Base-by-base conservation (phyloP, 2,797 vertebrate species). In the Scolopax bukidnonensis region DNA sequence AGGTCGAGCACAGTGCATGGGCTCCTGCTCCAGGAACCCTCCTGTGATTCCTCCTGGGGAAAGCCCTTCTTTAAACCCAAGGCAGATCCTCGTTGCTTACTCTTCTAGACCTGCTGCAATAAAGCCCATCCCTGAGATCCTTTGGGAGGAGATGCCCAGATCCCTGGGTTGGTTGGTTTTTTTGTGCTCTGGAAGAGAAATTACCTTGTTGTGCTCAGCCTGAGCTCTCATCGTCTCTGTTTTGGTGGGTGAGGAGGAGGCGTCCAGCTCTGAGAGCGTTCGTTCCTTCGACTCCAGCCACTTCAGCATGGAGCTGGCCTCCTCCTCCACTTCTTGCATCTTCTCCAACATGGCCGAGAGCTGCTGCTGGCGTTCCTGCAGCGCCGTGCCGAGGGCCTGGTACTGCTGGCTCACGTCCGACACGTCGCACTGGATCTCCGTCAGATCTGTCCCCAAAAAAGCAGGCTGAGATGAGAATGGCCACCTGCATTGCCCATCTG, bases 141-240 rank as follows among this genome's bases (percentile, higher is more conserved):
- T 51, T 3, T 7, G 43, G 69, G 48, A 47, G 38, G 7, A 41
- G n/a, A 30, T 6, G 36, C 33, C 70, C 1, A 1, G 3, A 71
- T 3, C 7, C 33, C 59, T 4, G 0, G 2, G n/a, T 50, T 15
- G 41, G 41, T 25, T 25, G 15, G 8, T 16, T 51, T 51, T 51
- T 19, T 50, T 48, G 6, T 0, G 4, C 48, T 15, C 25, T 4
- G 11, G 18, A 6, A 17, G 81, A 60, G 75, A 33, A 16, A 23
- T 77, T 95, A 99, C 99, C 99, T 99, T 99, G 98, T 99, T 99
- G 97, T 99, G 98, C 90, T 99, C 98, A 17, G 98, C 99, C 97
- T 99, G 99, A 60, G 98, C 99, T 45, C 98, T 98, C 50, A 99
- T 97, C 4, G 97, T 98, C 96, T 99, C 99, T 0, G 99, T 98